Conservation (phyloP, 2,888 invertebrate species). For the Rhagonycha fulva region DNA sequence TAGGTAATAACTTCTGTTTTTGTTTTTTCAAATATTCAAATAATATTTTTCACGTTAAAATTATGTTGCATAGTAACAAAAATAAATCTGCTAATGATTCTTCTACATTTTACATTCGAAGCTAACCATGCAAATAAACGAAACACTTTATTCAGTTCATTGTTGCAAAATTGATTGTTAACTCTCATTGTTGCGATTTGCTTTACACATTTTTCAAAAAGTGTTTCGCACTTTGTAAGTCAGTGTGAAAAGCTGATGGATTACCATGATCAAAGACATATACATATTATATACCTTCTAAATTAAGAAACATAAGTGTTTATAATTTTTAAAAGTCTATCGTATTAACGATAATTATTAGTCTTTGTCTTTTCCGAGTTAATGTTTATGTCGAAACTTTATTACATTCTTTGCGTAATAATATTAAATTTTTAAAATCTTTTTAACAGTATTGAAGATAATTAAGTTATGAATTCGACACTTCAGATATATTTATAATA, state of each 20-base stretch:
- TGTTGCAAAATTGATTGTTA: neutral
- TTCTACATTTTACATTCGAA: neutral
- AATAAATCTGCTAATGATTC: neutral
- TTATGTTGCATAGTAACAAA: too few species aligned
- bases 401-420: neutral
- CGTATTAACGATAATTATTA: neutral
- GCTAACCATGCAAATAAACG: neutral
- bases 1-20: too few species aligned
- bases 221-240: neutral
- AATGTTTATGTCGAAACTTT: neutral
- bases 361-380: neutral
- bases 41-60: too few species aligned
- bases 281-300: neutral
- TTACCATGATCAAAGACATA: neutral
- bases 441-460: neutral
- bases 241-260: neutral
- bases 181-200: neutral
- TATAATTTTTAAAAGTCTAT: neutral
- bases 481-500: too few species aligned
- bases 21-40: too few species aligned
- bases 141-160: neutral
- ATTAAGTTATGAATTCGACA: neutral
- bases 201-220: neutral
- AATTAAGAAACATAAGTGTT: neutral
- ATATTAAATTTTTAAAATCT: neutral